These are phyloP conservation scores for Spea multiplicata DNA, from an alignment of 2,113 vertebrate genomes.

Conservation along the genomic window DNA sequence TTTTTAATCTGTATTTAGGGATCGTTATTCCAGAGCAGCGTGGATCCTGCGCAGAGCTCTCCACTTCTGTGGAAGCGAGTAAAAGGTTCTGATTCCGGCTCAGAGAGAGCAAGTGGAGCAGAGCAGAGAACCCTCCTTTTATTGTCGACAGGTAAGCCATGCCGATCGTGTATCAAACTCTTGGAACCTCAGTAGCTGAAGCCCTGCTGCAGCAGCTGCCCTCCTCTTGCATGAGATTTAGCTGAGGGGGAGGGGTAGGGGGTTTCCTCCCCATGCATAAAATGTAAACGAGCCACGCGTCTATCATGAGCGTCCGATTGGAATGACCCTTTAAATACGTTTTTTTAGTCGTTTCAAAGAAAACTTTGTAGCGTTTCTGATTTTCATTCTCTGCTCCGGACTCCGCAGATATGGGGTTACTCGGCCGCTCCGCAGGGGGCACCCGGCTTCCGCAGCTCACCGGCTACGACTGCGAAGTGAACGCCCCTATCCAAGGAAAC, in stretches of 20 bases:
- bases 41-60: constrained; percentile 62
- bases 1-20: constrained; percentile 65
- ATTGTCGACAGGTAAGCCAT: constrained; percentile 82
- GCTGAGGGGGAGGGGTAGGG: too few species aligned
- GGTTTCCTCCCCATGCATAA: too few species aligned
- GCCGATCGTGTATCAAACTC: too few species aligned
- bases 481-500: constrained; percentile 85
- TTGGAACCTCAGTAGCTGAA: too few species aligned
- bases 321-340: too few species aligned
- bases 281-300: too few species aligned
- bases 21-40: constrained; percentile 68
- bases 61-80: constrained; percentile 82
- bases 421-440: constrained; percentile 82
- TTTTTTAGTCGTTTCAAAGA: background rate
- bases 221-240: too few species aligned
- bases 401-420: constrained; percentile 83
- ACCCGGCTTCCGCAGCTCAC: constrained; percentile 85
- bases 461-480: constrained; percentile 93
- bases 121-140: constrained; percentile 81
- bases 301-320: too few species aligned
- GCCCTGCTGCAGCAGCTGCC: too few species aligned
- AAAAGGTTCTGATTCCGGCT: constrained; percentile 69
- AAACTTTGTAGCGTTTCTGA: background rate
- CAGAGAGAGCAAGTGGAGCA: constrained; percentile 62
- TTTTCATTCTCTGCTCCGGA: background rate